A percentile compares a stretch with the other conserved stretches of the same genome.
Evolutionary conservation across 2,797 vertebrate genomes (phyloP).

Genomic region (Hylomyscus alleni): DNA sequence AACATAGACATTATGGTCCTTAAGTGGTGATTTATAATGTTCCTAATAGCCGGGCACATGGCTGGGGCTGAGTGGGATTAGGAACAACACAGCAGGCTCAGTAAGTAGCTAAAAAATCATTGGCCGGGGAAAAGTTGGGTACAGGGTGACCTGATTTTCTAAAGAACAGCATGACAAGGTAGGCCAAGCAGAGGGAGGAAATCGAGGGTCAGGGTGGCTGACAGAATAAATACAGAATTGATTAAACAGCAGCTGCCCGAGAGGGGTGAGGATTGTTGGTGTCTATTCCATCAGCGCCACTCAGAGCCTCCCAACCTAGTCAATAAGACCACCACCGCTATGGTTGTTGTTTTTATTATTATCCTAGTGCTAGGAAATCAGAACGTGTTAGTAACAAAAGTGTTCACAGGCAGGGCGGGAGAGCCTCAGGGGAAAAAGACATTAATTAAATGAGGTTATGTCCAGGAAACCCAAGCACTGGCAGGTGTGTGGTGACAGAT

Average conservation of each 20-base stretch:
- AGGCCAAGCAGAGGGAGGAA: background rate
- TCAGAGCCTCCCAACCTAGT: background rate
- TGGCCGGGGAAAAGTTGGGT: constrained; percentile 38
- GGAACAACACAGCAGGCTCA: constrained; percentile 8
- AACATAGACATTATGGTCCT: background rate
- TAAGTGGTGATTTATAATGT: constrained; percentile 30
- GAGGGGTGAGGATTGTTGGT: background rate
- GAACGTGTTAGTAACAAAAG: background rate
- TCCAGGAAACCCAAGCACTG: constrained; percentile 20
- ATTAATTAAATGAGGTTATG: constrained; percentile 47
- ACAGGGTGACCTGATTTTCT: constrained; percentile 71
- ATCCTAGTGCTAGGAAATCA: constrained; percentile 45
- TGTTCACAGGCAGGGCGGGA: background rate
- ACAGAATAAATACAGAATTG: background rate
- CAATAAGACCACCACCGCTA: background rate
- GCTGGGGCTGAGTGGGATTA: constrained; percentile 29
- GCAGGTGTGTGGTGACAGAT: constrained; percentile 45
- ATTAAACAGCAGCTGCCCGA: background rate
- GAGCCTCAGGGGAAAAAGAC: background rate
- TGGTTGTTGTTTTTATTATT: background rate
- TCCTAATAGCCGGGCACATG: background rate
- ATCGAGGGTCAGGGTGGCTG: background rate
- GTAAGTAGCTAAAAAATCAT: constrained; percentile 34
- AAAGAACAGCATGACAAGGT: constrained; percentile 51
- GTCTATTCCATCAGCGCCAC: background rate